Base-by-base conservation (phyloP, 1,140 invertebrate species). In the Diabrotica virgifera region DNA sequence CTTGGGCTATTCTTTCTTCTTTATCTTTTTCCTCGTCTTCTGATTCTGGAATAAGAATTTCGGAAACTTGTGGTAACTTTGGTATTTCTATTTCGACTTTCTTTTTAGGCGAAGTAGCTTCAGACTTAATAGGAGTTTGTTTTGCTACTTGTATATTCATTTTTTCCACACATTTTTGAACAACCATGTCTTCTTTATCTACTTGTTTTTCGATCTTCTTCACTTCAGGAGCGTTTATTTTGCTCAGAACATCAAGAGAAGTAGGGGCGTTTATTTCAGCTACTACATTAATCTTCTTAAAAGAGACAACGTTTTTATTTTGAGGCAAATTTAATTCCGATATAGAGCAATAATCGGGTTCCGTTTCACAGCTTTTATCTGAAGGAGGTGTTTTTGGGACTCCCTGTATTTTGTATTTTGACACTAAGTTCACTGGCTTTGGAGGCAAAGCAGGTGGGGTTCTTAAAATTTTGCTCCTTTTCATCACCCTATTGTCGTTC, bases 381-480 rank as follows among this genome's bases (percentile, higher is more conserved):
- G 59, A 63, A 36, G 62, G 59, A 13, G 60, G 54, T 56, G 68
- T 65, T 55, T 66, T 68, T 8, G 63, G 59, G 35, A 70, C 14
- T 52, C 11, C 63, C 59, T 72, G 82, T 72, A 80, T 77, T 79
- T 84, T 85, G 74, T 81, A 82, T 83, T 82, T 89, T 76, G 81
- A 85, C 78, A 78, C 82, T 75, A 83, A 82, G 82, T 82, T 89
- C 77, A 84, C 82, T 68, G 88, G 88, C 75, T 90, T 89, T 13
- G 87, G 88, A 10, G 87, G 87, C 62, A 89, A 74, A 59, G 86
- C 86, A 63, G 88, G 87, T 36, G 89, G 87, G 53, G 84, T 85
- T 72, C 86, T 83, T 67, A 82, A 80, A 37, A 83, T 83, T 76
- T 86, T 86, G 68, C 75, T 80, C 69, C 81, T 84, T 66, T 83